Evolutionary conservation across 35 echinoderm and acorn worm species (phyloP).

Genomic region (Anneissia japonica): DNA sequence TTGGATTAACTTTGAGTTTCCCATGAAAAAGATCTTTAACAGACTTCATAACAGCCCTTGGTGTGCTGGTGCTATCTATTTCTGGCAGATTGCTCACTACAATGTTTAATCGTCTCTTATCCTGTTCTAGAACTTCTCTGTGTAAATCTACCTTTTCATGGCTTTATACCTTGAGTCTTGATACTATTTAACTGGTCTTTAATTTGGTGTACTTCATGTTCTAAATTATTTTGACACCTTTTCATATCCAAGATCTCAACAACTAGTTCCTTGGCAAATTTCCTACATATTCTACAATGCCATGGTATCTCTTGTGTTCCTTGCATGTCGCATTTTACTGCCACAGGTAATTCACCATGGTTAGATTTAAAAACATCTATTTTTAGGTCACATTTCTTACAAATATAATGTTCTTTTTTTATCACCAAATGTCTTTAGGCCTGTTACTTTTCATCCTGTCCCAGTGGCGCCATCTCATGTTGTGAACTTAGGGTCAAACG

Average conservation of each 20-base stretch:
- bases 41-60: conserved; percentile 12
- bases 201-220: conserved; percentile 20
- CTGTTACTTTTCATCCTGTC: too few species aligned
- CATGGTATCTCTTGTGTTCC: conserved; percentile 24
- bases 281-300: conserved; percentile 28
- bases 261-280: conserved; percentile 10
- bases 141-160: background rate
- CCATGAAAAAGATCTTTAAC: conserved; percentile 10
- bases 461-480: too few species aligned
- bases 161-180: background rate
- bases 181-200: conserved; percentile 15
- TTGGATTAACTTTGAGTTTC: background rate
- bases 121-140: conserved; percentile 18
- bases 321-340: conserved; percentile 20
- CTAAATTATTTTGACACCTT: conserved; percentile 3
- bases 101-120: conserved; percentile 14
- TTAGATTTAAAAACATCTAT: too few species aligned
- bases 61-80: conserved; percentile 1
- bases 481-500: too few species aligned
- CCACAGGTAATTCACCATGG: too few species aligned
- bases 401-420: too few species aligned
- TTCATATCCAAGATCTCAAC: conserved; percentile 10
- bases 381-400: too few species aligned
- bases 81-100: conserved; percentile 23
- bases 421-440: too few species aligned